Evolutionary conservation across 2,113 vertebrate genomes (phyloP), one percentile per base, ranked within the genome.

Genomic region (Siphamia tubifer): DNA sequence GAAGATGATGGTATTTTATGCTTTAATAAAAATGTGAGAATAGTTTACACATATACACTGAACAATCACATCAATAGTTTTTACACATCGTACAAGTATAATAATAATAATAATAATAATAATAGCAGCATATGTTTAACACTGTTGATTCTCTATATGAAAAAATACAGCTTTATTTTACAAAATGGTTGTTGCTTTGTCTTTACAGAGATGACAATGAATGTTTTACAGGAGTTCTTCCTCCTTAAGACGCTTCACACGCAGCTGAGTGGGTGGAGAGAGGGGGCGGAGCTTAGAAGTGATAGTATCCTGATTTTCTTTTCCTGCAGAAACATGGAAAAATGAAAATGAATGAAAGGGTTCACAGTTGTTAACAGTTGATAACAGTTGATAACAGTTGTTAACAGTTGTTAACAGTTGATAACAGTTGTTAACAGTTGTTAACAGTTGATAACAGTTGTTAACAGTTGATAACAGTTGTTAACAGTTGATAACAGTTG

Each of bases 161-260:
- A 93, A 93, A 93, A 93, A 93, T 94, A 94, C 93, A 94, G 92
- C 92, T 93, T 93, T 93, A 93, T 87, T 92, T 94, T 94, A 94
- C 93, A 94, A 93, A 91, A 83, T 72, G 83, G 62, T 74, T 87
- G 81, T 86, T 70, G 86, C 45, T 67, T 82, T 68, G 74, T 81
- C 68, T 79, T 68, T 76, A 44, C 32, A n/a, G 68, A 64, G 77
- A 83, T 71, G 73, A 63, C 60, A 79, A 68, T 72, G 75, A 71
- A 81, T 74, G 83, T 83, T 84, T 82, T 79, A 80, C 53, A 79
- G 21, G 65, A 72, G 51, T 39, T 79, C 45, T 75, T 82, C 64
- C 77, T 79, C 79, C 79, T 49, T 63, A 45, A 42, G 52, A 66
- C 45, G 55, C 45, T 64, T 68, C 68, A 82, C 55, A 43, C 54